Conservation (phyloP, 2,113 vertebrate genomes). For the Strigops habroptila region DNA sequence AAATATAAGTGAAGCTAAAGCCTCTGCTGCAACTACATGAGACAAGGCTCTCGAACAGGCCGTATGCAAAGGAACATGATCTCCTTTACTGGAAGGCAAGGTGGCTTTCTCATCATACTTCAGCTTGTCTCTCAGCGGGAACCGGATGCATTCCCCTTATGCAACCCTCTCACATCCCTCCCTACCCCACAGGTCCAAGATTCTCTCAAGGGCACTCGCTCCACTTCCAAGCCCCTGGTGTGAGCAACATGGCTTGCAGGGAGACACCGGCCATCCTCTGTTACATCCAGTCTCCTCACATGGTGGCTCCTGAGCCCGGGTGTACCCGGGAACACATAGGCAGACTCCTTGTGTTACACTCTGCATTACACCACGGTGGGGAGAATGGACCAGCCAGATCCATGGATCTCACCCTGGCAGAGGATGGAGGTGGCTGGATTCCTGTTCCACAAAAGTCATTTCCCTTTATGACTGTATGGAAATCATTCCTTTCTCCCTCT, state of each 20-base stretch:
- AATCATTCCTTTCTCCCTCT: neutral
- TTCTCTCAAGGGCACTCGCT: neutral
- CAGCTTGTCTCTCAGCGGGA: neutral
- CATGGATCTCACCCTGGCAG: fast-evolving
- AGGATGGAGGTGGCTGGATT: neutral
- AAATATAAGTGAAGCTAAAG: neutral
- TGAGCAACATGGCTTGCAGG: fast-evolving
- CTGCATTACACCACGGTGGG: neutral
- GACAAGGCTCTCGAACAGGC: fast-evolving
- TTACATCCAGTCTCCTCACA: neutral
- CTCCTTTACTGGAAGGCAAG: fast-evolving
- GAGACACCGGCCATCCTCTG: neutral
- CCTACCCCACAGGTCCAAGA: neutral
- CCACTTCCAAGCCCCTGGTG: neutral
- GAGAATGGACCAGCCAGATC: neutral
- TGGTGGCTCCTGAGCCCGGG: neutral
- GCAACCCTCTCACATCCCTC: neutral
- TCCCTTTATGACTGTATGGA: neutral
- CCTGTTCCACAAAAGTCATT: neutral
- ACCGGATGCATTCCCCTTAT: fast-evolving
- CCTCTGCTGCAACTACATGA: neutral
- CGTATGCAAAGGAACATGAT: fast-evolving
- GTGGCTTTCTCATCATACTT: neutral
- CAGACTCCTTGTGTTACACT: neutral
- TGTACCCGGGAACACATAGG: too few species aligned